Evolutionary conservation across 2,797 vertebrate species (phyloP).

Genomic region (Gallinago stenura): DNA sequence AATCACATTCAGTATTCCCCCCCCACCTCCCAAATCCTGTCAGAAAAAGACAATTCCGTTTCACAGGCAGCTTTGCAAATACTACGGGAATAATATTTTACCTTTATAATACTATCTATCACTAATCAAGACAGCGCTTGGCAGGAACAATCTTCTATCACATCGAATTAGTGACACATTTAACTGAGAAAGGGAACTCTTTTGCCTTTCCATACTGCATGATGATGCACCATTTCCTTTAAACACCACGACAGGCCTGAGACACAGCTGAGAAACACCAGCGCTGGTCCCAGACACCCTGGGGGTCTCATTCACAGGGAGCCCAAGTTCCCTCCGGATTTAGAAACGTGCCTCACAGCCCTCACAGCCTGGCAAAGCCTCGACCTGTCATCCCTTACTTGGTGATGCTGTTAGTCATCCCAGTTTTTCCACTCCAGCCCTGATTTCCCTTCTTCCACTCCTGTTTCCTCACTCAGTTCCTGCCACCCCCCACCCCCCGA

Average conservation of each 20-base stretch:
- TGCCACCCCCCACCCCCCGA: background rate
- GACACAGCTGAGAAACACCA: background rate
- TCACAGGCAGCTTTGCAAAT: background rate
- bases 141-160: background rate
- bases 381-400: background rate
- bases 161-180: background rate
- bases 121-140: fast-evolving
- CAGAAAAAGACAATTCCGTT: background rate
- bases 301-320: background rate
- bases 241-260: background rate
- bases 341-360: fast-evolving
- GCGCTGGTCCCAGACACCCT: background rate
- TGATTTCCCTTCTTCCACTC: background rate
- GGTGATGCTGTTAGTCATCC: fast-evolving
- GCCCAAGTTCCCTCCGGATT: background rate
- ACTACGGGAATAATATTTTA: fast-evolving
- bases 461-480: background rate
- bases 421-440: background rate
- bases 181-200: background rate
- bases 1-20: fast-evolving
- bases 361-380: background rate
- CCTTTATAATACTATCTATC: fast-evolving
- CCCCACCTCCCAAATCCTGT: background rate
- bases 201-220: background rate
- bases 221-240: slow-evolving; percentile 51